Conservation (phyloP, 2,113 vertebrate species). For the Bubo blakistoni region DNA sequence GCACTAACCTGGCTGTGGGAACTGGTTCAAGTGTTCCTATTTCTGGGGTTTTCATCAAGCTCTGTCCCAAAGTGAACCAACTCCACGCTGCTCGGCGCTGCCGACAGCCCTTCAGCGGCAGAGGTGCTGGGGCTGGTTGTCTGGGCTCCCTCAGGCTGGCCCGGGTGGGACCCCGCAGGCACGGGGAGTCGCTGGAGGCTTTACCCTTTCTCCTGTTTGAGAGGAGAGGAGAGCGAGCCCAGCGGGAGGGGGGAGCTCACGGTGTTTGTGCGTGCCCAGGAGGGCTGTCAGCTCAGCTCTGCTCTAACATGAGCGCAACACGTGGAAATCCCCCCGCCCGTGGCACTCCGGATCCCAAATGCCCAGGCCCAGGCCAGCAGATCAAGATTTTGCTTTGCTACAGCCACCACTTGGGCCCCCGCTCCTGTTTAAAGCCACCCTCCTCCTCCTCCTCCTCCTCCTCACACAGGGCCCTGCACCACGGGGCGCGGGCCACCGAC, state of each 20-base stretch:
- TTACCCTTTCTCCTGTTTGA: not conserved
- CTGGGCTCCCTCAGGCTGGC: not conserved
- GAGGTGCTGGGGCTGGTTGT: not conserved
- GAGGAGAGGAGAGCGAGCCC: not conserved
- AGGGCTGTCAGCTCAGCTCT: not conserved
- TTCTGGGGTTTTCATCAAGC: not conserved
- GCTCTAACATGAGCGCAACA: fast-evolving
- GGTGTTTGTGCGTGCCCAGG: fast-evolving
- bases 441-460: too few relatives aligned
- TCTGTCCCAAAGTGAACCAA: not conserved
- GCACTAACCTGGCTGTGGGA: not conserved
- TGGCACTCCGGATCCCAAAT: fast-evolving
- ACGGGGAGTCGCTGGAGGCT: fast-evolving
- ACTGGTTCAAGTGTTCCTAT: not conserved
- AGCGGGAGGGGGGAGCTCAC: fast-evolving
- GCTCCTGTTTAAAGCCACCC: not conserved
- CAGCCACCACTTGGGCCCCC: fast-evolving
- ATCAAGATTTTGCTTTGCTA: not conserved
- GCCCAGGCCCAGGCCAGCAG: not conserved
- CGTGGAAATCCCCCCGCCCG: not conserved
- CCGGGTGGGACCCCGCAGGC: fast-evolving
- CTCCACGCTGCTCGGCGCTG: fast-evolving
- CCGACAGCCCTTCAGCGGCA: fast-evolving
- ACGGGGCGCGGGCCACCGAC: fast-evolving
- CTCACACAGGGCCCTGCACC: fast-evolving